Conservation (phyloP, 2,888 invertebrate species). For the Cremastobaeus sp. region DNA sequence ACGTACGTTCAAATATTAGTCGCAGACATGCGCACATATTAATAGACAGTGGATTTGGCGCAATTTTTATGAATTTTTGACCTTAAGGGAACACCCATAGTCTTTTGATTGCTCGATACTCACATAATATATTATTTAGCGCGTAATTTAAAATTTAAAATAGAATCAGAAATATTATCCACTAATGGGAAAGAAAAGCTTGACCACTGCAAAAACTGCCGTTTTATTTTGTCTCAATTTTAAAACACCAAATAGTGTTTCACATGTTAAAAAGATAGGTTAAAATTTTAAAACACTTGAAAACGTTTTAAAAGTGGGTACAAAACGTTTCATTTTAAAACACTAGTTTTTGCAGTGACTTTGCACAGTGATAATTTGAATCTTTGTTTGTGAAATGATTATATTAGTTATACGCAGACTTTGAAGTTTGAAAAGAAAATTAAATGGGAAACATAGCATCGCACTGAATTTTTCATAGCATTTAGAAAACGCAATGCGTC, state of each 20-base stretch:
- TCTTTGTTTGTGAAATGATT: slow-evolving; percentile 20
- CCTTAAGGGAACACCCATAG: slow-evolving; percentile 35
- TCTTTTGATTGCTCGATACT: slow-evolving; percentile 20
- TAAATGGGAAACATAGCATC: slow-evolving; percentile 9
- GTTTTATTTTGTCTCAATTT: too few relatives aligned
- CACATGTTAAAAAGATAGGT: too few relatives aligned
- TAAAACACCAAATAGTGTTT: too few relatives aligned
- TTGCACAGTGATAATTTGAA: slow-evolving; percentile 10
- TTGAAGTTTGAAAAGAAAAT: slow-evolving; percentile 12
- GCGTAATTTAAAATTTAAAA: too few relatives aligned
- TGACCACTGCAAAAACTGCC: too few relatives aligned
- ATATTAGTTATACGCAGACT: background rate
- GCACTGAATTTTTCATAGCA: slow-evolving; percentile 24
- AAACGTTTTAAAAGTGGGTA: too few relatives aligned
- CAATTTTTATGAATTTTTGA: slow-evolving; percentile 37
- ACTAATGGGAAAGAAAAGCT: background rate
- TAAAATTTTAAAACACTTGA: too few relatives aligned
- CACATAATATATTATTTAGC: background rate
- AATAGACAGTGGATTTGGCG: slow-evolving; percentile 40
- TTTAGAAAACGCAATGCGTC: slow-evolving; percentile 19
- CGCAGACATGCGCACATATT: slow-evolving; percentile 53
- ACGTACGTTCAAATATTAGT: slow-evolving; percentile 60
- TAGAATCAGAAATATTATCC: background rate
- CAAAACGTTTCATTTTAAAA: too few relatives aligned
- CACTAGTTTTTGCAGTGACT: too few relatives aligned